Percentiles rank a stretch among this genome's conserved stretches.
Evolutionary conservation across 2,888 invertebrate species (phyloP).

Genomic region (Sminthurides aquaticus): DNA sequence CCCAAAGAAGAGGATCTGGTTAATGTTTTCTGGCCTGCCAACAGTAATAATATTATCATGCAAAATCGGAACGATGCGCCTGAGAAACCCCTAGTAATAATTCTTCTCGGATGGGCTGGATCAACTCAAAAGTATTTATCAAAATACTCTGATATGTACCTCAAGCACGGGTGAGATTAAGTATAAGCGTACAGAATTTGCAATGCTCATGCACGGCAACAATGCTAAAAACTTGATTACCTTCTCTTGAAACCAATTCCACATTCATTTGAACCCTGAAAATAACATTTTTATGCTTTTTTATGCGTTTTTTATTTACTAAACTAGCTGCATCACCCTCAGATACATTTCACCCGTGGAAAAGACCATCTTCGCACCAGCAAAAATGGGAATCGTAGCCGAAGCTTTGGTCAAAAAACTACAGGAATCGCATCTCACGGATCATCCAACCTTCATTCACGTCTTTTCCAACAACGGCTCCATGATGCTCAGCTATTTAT

Average conservation of each 20-base stretch:
- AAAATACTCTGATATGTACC: slow-evolving; percentile 71
- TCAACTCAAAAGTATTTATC: slow-evolving; percentile 68
- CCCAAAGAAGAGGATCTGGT: slow-evolving; percentile 23
- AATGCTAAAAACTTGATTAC: neutral
- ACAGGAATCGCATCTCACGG: slow-evolving; percentile 58
- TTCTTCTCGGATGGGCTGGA: slow-evolving; percentile 72
- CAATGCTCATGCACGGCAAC: neutral
- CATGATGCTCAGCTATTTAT: slow-evolving; percentile 60
- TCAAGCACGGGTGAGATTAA: slow-evolving; percentile 60
- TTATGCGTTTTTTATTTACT: too few relatives aligned
- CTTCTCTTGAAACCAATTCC: neutral
- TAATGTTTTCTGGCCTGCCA: slow-evolving; percentile 6
- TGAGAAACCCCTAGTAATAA: slow-evolving; percentile 60
- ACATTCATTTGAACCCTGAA: neutral
- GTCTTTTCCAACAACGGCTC: slow-evolving; percentile 71
- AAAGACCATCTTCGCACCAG: slow-evolving; percentile 51
- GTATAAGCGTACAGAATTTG: too few relatives aligned
- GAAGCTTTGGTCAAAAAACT: slow-evolving; percentile 26
- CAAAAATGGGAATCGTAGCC: slow-evolving; percentile 28
- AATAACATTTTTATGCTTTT: neutral
- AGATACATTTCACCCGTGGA: slow-evolving; percentile 63
- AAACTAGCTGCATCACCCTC: slow-evolving; percentile 64
- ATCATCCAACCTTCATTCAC: slow-evolving; percentile 65
- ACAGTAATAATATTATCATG: neutral
- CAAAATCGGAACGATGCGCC: slow-evolving; percentile 47